Base-by-base conservation (phyloP, 1,140 invertebrate genomes). In the Philaenus spumarius region DNA sequence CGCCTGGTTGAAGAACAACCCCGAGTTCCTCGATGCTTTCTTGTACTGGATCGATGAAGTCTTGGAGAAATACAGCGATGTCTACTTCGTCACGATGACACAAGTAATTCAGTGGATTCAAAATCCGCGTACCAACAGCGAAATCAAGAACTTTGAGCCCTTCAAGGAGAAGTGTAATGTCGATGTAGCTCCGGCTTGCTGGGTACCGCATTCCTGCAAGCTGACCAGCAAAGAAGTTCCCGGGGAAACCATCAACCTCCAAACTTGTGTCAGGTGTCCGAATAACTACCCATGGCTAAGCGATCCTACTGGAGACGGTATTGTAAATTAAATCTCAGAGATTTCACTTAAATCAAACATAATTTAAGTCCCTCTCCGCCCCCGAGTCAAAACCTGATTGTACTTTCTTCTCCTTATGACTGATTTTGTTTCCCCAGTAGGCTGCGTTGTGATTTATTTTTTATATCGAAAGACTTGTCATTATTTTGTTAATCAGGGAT, bases 81-180 rank as follows among this genome's bases (percentile, higher is more conserved):
- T 95, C 5, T 97, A 95, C 75, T 96, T 97, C 69, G 91, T 95
- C 1, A 97, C 93, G n/a, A 95, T 95, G 88, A 95, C 92, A 1
- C 92, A 94, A 74, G 93, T 95, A 1, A 93, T 97, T 64, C 92
- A 96, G 70, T 97, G 94, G 93, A 94, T 97, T 71, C 92, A 95
- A 69, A 94, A 93, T 68, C 93, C 93, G 9, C 80, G 87, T 37
- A 91, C 90, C 2, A 71, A 91, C 58, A 79, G 82, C 24, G 89
- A 94, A 69, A 83, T 89, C 7, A 92, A 93, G 77, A 93, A 85
- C 75, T 95, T 95, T 73, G 91, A 94, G 68, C 87, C 92, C 17
- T 96, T 92, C 92, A 87, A 87, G 77, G 93, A 95, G 75, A 94
- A 93, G 82, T 94, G 91, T 68, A 74, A 82, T 17, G 87, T 92